Percentiles rank a stretch among this genome's conserved stretches.
phyloP scores from a whole-genome alignment of 2,888 invertebrate genomes.

The Tipula vernalis region DNA sequence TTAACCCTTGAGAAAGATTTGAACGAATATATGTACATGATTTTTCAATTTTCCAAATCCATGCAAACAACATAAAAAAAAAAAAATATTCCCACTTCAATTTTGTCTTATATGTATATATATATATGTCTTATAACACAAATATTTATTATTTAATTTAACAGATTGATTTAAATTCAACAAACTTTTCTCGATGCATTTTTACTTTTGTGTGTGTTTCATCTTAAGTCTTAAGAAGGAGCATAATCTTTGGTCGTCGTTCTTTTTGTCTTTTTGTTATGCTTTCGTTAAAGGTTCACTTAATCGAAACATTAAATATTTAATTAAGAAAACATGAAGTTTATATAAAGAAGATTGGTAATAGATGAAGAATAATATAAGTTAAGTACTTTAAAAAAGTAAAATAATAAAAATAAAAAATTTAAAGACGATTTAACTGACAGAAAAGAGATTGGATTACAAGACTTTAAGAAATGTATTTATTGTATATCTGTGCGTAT shows the following conservation, averaged over 20 bases:
- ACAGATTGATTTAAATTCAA: background rate
- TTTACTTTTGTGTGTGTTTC: background rate
- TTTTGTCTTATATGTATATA: background rate
- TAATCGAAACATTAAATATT: constrained; percentile 4
- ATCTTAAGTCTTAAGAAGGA: background rate
- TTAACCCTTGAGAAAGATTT: background rate
- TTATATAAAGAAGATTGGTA: constrained; percentile 4
- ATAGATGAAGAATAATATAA: constrained; percentile 4
- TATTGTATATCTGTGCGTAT: background rate
- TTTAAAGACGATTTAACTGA: constrained; percentile 4
- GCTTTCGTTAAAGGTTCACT: background rate
- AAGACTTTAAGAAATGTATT: background rate
- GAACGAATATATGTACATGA: background rate
- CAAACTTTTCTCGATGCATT: background rate
- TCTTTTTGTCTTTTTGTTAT: background rate
- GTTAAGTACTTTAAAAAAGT: background rate
- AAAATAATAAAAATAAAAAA: background rate
- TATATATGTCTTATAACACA: background rate
- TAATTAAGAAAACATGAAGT: constrained; percentile 4
- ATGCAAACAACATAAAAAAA: background rate
- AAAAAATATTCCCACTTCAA: background rate
- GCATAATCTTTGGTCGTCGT: background rate
- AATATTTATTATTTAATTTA: background rate
- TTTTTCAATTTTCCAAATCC: constrained; percentile 4
- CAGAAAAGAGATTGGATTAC: constrained; percentile 4